Base-by-base conservation (phyloP, 2,888 invertebrate genomes). In the Ophion slaviceki region DNA sequence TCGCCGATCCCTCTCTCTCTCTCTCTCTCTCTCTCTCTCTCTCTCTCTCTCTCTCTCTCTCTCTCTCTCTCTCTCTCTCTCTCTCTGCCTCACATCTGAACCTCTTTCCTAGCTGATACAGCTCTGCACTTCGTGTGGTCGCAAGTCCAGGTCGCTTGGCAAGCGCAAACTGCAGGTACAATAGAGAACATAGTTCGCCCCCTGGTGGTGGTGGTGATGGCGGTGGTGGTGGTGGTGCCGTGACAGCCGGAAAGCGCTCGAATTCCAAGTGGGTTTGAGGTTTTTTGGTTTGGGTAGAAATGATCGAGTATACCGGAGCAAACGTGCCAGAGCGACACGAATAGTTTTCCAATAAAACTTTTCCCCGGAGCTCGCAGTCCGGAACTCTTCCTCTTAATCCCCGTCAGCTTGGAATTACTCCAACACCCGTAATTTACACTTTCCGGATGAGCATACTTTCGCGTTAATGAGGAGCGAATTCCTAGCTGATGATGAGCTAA, bases 311-410 rank as follows among this genome's bases (percentile, higher is more conserved):
- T 14, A 32, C 64, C 53, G 11, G 17, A 28, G 74, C 24, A 57
- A 70, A 79, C 64, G 20, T 68, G 75, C 57, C 53, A 20, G 24
- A 62, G 36, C 0, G 61, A 75, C 62, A 64, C 70, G 70, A 62
- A 84, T 84, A 84, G 75, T 75, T 80, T 84, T 84, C 83, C 75
- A 84, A 84, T 84, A 70, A 28, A 70, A 70, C 70, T 70, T 53
- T 53, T 53, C 8, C 14, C 24, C 24, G 20, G 17, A 53, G 17
- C 14, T 8, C 3, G n/a, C 20, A 17, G 28, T 36, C n/a, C 32
- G 5, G 32, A 3, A 74, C 62, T 62, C 66, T 14, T 11, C 45
- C 40, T 61, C 17, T 45, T 47, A 6, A 36, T 36, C 47, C 45
- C 20, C 47, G 1, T 7, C 47, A 24, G 1, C 28, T 24, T 28